These are phyloP conservation scores for Strix aluco DNA, from an alignment of 2,113 vertebrate species.

Conservation along the genomic window DNA sequence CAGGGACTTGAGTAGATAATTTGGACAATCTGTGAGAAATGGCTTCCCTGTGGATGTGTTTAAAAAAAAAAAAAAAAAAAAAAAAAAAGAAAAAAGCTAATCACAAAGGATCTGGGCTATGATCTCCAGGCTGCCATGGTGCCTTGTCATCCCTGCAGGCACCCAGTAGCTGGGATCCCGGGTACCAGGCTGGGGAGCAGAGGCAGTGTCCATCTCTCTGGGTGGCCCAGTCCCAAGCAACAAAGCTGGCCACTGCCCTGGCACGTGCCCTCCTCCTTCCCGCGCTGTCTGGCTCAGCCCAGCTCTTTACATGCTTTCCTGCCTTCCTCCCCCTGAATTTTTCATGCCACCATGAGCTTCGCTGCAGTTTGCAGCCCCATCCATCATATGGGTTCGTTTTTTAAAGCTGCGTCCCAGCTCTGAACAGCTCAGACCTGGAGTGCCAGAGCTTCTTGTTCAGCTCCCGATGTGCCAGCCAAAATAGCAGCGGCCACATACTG, in stretches of 20 bases:
- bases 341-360: background rate
- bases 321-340: background rate
- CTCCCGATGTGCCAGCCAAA: background rate
- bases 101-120: background rate
- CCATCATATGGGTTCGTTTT: background rate
- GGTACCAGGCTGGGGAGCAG: background rate
- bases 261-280: background rate
- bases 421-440: background rate
- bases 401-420: background rate
- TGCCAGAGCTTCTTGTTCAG: background rate
- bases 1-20: background rate
- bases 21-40: background rate
- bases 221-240: fast-evolving
- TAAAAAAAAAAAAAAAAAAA: background rate
- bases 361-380: background rate
- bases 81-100: background rate
- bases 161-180: background rate
- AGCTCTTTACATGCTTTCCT: background rate
- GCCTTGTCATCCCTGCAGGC: background rate
- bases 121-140: background rate
- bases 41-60: background rate
- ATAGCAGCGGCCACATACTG: background rate
- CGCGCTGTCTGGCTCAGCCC: background rate
- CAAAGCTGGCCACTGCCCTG: fast-evolving
- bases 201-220: fast-evolving